These are phyloP conservation scores for Schizopygopsis malacanthus DNA, from an alignment of 2,797 vertebrate species.

Conservation along the genomic window DNA sequence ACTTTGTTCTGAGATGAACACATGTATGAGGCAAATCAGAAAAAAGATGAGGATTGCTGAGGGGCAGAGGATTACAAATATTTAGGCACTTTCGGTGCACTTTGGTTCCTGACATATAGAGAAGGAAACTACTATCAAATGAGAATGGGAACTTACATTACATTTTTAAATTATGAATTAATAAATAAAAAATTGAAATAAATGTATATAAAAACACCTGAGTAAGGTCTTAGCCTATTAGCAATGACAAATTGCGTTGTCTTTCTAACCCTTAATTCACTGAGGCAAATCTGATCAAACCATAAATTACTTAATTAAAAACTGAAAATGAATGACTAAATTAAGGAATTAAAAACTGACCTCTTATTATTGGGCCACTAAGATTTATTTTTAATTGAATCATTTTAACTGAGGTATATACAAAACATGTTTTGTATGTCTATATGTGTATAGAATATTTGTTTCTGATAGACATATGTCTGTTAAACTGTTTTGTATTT, in stretches of 20 bases:
- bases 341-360: no score
- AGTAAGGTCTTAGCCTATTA: neutral
- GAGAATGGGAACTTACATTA: neutral
- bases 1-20: slow-evolving; percentile 10
- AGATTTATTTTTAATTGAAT: neutral
- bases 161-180: neutral
- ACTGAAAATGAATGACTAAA: neutral
- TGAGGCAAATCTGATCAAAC: neutral
- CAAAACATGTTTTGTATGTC: neutral
- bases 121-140: neutral
- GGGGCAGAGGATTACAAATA: neutral
- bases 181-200: neutral
- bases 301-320: neutral
- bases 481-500: slow-evolving; percentile 3
- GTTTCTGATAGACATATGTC: neutral
- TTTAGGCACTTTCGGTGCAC: neutral
- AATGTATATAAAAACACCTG: neutral
- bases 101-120: neutral
- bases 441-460: neutral
- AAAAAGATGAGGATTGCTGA: neutral
- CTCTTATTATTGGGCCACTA: neutral
- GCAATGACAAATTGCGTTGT: neutral
- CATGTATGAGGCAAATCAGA: neutral
- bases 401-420: neutral
- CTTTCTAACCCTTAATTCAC: neutral